Evolutionary conservation across 2,113 vertebrate species (phyloP).

Genomic region (Pseudopodoces humilis): DNA sequence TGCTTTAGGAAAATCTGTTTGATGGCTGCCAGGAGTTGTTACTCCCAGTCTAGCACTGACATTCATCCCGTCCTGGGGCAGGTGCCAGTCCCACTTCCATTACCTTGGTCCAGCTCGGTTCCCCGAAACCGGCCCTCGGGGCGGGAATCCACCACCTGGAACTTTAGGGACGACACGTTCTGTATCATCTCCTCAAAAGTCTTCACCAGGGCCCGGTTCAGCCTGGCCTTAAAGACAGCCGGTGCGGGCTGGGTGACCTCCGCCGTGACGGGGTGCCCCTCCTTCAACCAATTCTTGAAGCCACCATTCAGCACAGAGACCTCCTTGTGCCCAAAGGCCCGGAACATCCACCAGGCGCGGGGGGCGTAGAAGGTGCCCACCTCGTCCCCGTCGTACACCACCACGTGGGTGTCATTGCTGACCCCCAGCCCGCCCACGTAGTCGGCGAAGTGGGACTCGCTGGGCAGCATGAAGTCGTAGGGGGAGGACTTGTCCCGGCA

Average conservation of each 20-base stretch:
- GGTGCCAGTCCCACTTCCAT: slow-evolving; percentile 69
- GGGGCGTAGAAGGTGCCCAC: slow-evolving; percentile 87
- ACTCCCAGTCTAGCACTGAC: rapidly evolving
- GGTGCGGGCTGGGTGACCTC: slow-evolving; percentile 72
- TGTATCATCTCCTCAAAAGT: slow-evolving; percentile 86
- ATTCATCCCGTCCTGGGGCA: background rate
- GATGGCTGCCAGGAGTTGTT: background rate
- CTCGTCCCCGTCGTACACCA: slow-evolving; percentile 90
- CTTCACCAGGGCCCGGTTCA: slow-evolving; percentile 82
- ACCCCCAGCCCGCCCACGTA: slow-evolving; percentile 87
- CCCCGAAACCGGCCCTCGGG: slow-evolving; percentile 84
- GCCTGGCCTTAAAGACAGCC: slow-evolving; percentile 72
- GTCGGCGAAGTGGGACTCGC: slow-evolving; percentile 75
- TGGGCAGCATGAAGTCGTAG: slow-evolving; percentile 89
- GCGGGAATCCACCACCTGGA: slow-evolving; percentile 90
- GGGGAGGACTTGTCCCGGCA: slow-evolving; percentile 81
- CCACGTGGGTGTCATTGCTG: slow-evolving; percentile 85
- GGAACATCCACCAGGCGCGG: slow-evolving; percentile 97
- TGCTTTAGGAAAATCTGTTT: background rate
- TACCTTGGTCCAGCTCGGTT: slow-evolving; percentile 86
- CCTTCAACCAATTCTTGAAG: slow-evolving; percentile 86
- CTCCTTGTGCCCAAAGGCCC: slow-evolving; percentile 84
- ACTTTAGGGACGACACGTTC: slow-evolving; percentile 78
- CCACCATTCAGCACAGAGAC: slow-evolving; percentile 93
- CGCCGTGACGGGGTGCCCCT: slow-evolving; percentile 77